phyloP scores from a whole-genome alignment of 2,113 vertebrate genomes.

The Melanerpes formicivorus region DNA sequence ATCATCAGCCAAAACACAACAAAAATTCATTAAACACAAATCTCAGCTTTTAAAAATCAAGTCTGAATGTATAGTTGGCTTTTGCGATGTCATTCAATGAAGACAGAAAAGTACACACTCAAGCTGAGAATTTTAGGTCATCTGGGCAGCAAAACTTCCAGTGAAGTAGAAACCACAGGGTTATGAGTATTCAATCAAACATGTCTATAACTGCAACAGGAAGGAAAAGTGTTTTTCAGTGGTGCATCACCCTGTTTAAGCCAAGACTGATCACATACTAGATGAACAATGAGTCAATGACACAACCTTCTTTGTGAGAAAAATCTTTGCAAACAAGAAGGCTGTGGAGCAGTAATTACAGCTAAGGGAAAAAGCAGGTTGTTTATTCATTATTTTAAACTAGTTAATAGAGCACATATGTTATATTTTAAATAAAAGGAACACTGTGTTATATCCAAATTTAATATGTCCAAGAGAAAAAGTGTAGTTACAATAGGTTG shows the following conservation, averaged over 20 bases:
- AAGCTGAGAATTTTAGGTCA: background rate
- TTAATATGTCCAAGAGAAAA: constrained; percentile 2
- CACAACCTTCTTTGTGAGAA: background rate
- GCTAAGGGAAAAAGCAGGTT: background rate
- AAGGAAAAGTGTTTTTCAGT: background rate
- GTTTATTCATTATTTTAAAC: background rate
- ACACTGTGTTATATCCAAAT: background rate
- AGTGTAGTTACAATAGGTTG: background rate
- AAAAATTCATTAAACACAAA: background rate
- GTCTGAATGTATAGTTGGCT: background rate
- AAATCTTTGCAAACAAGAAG: background rate
- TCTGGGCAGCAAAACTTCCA: background rate
- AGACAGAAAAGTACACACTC: background rate
- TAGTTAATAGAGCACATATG: background rate
- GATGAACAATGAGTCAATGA: background rate
- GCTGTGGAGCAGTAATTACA: background rate
- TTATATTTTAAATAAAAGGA: background rate
- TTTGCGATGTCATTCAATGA: background rate
- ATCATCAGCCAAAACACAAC: background rate
- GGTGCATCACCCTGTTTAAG: background rate
- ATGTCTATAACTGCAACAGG: background rate
- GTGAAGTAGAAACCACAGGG: background rate
- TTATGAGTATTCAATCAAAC: background rate
- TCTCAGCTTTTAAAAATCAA: background rate
- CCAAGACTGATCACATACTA: background rate